Percentiles rank a stretch among this genome's conserved stretches.
These are phyloP conservation scores for Sarcophilus harrisii DNA, from an alignment of 2,797 vertebrate species.

Conservation along the genomic window DNA sequence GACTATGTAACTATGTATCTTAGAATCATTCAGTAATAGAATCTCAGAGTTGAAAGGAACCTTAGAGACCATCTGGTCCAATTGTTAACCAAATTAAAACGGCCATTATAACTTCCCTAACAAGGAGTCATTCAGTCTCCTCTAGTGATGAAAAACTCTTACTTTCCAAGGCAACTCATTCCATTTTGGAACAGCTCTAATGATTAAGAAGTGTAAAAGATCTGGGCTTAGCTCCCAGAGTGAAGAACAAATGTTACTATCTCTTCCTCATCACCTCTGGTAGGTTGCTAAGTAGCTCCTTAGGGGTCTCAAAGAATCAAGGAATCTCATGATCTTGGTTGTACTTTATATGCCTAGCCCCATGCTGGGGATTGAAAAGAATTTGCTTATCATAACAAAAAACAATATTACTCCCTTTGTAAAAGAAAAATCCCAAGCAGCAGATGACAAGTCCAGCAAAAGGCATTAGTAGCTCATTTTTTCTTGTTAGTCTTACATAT, in stretches of 20 bases:
- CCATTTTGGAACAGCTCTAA: neutral
- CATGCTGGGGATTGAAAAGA: neutral
- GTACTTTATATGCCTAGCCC: neutral
- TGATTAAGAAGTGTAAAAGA: neutral
- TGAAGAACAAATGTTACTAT: neutral
- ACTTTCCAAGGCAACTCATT: neutral
- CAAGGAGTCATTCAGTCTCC: neutral
- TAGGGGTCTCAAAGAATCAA: neutral
- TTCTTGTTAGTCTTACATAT: neutral
- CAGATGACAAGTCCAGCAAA: neutral
- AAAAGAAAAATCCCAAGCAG: neutral
- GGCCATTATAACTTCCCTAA: neutral
- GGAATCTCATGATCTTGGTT: neutral
- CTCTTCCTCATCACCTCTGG: neutral
- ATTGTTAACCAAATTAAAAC: neutral
- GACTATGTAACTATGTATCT: conserved; percentile 36
- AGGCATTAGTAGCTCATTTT: neutral
- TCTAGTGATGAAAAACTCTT: neutral
- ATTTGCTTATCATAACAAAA: neutral
- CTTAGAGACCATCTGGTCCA: neutral
- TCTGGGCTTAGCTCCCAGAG: neutral
- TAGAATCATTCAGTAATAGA: neutral
- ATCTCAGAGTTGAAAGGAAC: neutral
- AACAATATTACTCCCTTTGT: neutral
- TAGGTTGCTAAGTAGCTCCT: neutral